phyloP scores from a whole-genome alignment of 2,888 invertebrate species.

The Drosophila dives region DNA sequence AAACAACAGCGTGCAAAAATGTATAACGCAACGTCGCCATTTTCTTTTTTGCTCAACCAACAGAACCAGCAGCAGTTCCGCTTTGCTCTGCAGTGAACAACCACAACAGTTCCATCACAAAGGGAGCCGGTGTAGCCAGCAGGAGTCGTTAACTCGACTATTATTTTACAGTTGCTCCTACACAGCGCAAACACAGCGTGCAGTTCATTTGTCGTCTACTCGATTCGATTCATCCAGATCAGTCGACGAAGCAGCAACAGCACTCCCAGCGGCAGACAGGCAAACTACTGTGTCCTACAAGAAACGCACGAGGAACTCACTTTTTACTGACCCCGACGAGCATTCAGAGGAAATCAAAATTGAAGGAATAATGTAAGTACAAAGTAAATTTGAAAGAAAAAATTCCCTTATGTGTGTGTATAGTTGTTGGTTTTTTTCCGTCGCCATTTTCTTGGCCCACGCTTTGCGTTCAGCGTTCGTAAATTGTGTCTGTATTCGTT shows the following conservation, averaged over 20 bases:
- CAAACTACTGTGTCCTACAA: slow-evolving; percentile 51
- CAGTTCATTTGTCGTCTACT: slow-evolving; percentile 60
- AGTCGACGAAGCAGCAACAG: slow-evolving; percentile 42
- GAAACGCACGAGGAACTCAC: slow-evolving; percentile 53
- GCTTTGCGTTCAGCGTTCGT: slow-evolving; percentile 50
- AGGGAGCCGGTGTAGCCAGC: slow-evolving; percentile 60
- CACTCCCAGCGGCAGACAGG: slow-evolving; percentile 58
- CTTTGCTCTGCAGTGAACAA: slow-evolving; percentile 75
- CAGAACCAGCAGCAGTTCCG: slow-evolving; percentile 76
- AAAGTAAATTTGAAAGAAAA: slow-evolving; percentile 1
- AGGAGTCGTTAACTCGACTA: slow-evolving; percentile 50
- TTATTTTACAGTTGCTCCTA: slow-evolving; percentile 42
- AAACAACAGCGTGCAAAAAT: slow-evolving; percentile 61
- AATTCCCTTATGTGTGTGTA: slow-evolving; percentile 6
- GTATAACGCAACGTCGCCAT: slow-evolving; percentile 82
- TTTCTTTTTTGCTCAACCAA: slow-evolving; percentile 83
- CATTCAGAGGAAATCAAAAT: slow-evolving; percentile 72
- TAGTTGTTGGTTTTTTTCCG: slow-evolving; percentile 63
- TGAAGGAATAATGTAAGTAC: slow-evolving; percentile 82
- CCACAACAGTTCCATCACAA: slow-evolving; percentile 63
- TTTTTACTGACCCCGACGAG: slow-evolving; percentile 74
- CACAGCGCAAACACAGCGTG: slow-evolving; percentile 52
- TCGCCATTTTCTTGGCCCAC: slow-evolving; percentile 73
- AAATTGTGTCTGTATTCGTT: slow-evolving; percentile 61
- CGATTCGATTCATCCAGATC: slow-evolving; percentile 57